Conservation (phyloP, 2,888 invertebrate species). For the Sphaerophoria taeniata region DNA sequence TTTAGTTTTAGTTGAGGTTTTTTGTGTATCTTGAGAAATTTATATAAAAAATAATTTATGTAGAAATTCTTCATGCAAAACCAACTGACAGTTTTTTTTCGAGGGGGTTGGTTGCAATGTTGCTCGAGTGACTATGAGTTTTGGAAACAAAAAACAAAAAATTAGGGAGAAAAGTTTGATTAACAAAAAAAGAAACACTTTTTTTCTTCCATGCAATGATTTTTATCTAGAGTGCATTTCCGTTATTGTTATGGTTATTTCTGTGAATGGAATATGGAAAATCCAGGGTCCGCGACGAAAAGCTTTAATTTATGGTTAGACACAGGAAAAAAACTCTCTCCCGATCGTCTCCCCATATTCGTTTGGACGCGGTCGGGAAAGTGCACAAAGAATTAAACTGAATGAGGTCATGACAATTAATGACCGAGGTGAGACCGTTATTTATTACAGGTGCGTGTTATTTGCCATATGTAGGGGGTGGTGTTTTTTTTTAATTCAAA, state of each 20-base stretch:
- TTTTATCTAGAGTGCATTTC: slow-evolving; percentile 59
- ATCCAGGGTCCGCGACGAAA: slow-evolving; percentile 45
- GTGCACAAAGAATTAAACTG: slow-evolving; percentile 24
- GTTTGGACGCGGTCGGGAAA: too few species aligned
- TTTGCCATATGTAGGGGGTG: slow-evolving; percentile 45
- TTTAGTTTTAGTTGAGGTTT: slow-evolving; percentile 51
- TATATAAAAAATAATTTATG: slow-evolving; percentile 59
- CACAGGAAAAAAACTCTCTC: slow-evolving; percentile 8
- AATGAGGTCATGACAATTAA: slow-evolving; percentile 72
- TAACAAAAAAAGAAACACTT: neutral
- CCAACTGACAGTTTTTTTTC: slow-evolving; percentile 27
- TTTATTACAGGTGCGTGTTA: slow-evolving; percentile 70
- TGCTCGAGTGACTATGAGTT: neutral
- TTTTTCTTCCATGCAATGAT: slow-evolving; percentile 33
- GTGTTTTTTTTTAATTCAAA: slow-evolving; percentile 39
- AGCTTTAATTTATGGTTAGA: slow-evolving; percentile 67
- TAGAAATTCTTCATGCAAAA: slow-evolving; percentile 70
- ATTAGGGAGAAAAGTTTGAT: slow-evolving; percentile 42
- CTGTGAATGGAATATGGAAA: neutral
- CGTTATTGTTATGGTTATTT: slow-evolving; percentile 32
- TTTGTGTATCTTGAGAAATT: slow-evolving; percentile 26
- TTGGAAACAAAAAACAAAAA: slow-evolving; percentile 2
- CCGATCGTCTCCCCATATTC: neutral
- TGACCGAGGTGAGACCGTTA: slow-evolving; percentile 73
- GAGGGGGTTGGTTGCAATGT: slow-evolving; percentile 52